Evolutionary conservation across 64 coral and sea anemone genomes (phyloP), one percentile per base, ranked within the genome.

Genomic region (Pocillopora verrucosa): DNA sequence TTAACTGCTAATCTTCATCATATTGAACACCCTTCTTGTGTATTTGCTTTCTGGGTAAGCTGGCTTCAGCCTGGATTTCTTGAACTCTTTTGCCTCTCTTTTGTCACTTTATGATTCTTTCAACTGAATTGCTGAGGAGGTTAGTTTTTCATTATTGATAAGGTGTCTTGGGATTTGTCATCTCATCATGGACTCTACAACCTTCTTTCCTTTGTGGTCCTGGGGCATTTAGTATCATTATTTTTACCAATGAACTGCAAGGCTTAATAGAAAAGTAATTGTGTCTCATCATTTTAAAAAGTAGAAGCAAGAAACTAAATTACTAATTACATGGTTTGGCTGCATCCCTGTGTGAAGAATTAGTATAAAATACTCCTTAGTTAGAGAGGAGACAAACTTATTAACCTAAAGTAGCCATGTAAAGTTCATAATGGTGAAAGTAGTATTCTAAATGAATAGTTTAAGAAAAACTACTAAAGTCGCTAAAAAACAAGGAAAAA

Each of bases 21-120:
- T 20, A 20, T n/a, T 11, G 72, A 56, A 70, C 56, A 13, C 61
- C 65, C 34, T 60, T 59, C 17, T 85, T 85, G 45, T 70, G 11
- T 85, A 57, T 26, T 38, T 26, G 7, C 67, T 63, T 72, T 72
- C 82, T 85, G 82, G 82, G 64, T 85, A 72, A 26, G 65, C 34
- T 83, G 30, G 34, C 82, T 72, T 72, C 37, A 72, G 41, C 37
- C 65, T 85, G 34, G 36, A 85, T 22, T 58, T 12, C 41, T 56
- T 77, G 15, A 22, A n/a, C 10, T 77, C 36, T 77, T 77, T 2
- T 17, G 10, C 37, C 56, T 1, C 34, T 11, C 72, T 85, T 36
- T 72, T 72, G 17, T 72, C 56, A 22, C 69, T 10, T 0, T 65
- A 56, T 30, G 30, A 45, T 67, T 35, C 34, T 81, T 34, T 81